Conservation (phyloP, 2,888 invertebrate species). For the Leucophenga maculata region DNA sequence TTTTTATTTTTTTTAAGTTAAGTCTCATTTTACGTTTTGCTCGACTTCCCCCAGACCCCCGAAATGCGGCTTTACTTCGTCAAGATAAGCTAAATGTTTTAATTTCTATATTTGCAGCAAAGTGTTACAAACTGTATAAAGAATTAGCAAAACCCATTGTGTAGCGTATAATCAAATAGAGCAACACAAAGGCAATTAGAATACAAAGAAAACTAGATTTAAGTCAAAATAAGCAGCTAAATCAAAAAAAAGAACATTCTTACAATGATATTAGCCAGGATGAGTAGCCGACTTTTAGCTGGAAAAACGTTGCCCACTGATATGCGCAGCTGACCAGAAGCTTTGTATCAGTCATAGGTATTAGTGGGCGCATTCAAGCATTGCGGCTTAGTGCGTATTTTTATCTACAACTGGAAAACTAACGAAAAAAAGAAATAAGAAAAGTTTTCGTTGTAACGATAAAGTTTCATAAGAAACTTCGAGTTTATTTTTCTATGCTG, state of each 20-base stretch:
- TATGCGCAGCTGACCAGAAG: neutral
- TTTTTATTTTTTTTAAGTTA: too few species aligned
- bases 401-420: too few species aligned
- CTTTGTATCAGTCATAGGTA: neutral
- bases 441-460: too few species aligned
- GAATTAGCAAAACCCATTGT: too few species aligned
- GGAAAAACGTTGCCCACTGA: neutral
- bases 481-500: constrained; percentile 26
- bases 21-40: too few species aligned
- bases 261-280: constrained; percentile 4
- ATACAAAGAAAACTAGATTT: neutral
- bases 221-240: neutral
- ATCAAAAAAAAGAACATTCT: neutral
- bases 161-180: neutral
- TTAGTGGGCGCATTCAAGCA: constrained; percentile 21
- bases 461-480: constrained; percentile 30
- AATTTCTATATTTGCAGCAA: too few species aligned
- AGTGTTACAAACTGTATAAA: too few species aligned
- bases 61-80: too few species aligned
- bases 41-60: too few species aligned
- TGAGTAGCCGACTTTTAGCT: neutral
- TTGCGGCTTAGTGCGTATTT: constrained; percentile 1
- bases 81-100: too few species aligned
- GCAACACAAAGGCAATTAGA: too few species aligned
- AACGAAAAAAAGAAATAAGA: too few species aligned